These are phyloP conservation scores for Drosophila longiperda DNA, from an alignment of 2,888 invertebrate genomes.

Conservation along the genomic window DNA sequence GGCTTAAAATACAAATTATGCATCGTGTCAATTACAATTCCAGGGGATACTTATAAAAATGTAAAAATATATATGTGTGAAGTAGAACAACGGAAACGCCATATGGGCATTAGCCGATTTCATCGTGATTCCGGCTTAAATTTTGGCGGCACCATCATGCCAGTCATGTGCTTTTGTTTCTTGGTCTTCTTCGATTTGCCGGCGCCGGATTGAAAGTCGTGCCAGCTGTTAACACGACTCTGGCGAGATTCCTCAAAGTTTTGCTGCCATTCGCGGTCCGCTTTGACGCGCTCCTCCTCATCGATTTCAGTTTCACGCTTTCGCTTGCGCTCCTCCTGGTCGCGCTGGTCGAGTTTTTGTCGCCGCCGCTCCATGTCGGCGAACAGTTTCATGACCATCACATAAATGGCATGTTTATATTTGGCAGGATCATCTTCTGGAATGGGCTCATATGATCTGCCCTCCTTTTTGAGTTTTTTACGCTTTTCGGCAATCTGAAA, in stretches of 20 bases:
- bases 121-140: slow-evolving; percentile 96
- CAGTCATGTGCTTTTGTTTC: slow-evolving; percentile 91
- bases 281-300: slow-evolving; percentile 94
- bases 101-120: slow-evolving; percentile 23
- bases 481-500: slow-evolving; percentile 94
- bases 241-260: slow-evolving; percentile 99
- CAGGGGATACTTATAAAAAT: slow-evolving; percentile 75
- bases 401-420: slow-evolving; percentile 97
- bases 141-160: slow-evolving; percentile 94
- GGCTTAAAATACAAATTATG: slow-evolving; percentile 63
- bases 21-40: slow-evolving; percentile 70
- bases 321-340: slow-evolving; percentile 96
- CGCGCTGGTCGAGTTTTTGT: slow-evolving; percentile 93
- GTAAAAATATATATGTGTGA: slow-evolving; percentile 69
- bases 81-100: slow-evolving; percentile 37
- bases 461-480: slow-evolving; percentile 97
- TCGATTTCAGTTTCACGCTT: slow-evolving; percentile 97
- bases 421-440: slow-evolving; percentile 95
- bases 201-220: slow-evolving; percentile 91
- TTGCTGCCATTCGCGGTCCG: slow-evolving; percentile 98
- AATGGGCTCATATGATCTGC: slow-evolving; percentile 89
- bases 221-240: slow-evolving; percentile 96
- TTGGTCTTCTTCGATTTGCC: slow-evolving; percentile 88
- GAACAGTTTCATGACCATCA: slow-evolving; percentile 99
- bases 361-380: slow-evolving; percentile 98